Evolutionary conservation across 92 coral and sea anemone genomes (phyloP).

Genomic region (Siderastrea siderea): DNA sequence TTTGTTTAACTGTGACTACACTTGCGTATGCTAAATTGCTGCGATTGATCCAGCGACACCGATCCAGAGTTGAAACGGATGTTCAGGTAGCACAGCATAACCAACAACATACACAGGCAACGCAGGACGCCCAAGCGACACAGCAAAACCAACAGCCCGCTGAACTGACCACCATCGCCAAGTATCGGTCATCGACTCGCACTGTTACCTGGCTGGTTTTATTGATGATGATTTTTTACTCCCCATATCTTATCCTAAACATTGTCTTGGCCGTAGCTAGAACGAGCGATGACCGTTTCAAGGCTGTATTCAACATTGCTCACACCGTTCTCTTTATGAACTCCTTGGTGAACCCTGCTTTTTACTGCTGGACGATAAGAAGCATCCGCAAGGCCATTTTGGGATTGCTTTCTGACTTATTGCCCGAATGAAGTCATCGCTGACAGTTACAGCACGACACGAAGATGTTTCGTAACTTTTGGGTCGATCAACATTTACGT

Average conservation of each 20-base stretch:
- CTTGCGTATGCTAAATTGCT: conserved; percentile 6
- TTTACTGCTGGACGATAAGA: conserved; percentile 26
- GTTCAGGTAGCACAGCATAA: not conserved
- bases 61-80: not conserved
- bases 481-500: no score
- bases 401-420: conserved; percentile 5
- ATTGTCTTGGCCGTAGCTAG: conserved; percentile 4
- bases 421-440: not conserved
- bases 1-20: conserved; percentile 11
- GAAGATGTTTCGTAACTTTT: no score
- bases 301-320: conserved; percentile 29
- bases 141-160: not conserved
- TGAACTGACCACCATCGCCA: conserved; percentile 11
- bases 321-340: conserved; percentile 38
- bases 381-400: conserved; percentile 3
- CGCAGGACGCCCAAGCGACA: not conserved
- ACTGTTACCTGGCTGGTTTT: conserved; percentile 5
- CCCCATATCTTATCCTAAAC: conserved; percentile 27
- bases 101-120: not conserved
- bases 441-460: no score
- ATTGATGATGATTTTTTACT: conserved; percentile 21
- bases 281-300: conserved; percentile 32
- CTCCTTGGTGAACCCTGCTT: conserved; percentile 13
- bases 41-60: conserved; percentile 11
- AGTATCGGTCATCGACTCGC: conserved; percentile 18